Evolutionary conservation across 2,113 vertebrate genomes (phyloP).

Genomic region (Eulemur macaco): DNA sequence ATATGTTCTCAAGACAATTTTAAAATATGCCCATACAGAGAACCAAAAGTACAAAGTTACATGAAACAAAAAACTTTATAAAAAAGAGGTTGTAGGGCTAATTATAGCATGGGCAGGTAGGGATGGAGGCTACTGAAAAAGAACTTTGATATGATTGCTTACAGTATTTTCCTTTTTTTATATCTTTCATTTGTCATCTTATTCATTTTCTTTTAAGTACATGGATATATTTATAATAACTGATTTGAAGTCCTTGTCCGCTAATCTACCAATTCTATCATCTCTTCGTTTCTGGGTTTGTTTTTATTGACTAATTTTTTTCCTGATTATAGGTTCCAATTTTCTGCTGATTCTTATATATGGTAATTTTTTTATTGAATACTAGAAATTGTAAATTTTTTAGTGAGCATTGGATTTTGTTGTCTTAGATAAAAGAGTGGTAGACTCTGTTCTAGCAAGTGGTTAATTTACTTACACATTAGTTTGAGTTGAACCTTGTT

Average conservation of each 20-base stretch:
- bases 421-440: background rate
- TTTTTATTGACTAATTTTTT: background rate
- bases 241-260: background rate
- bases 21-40: background rate
- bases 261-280: background rate
- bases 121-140: background rate
- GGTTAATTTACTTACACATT: background rate
- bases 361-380: background rate
- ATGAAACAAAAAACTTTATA: background rate
- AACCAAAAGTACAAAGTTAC: background rate
- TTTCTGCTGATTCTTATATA: background rate
- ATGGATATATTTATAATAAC: background rate
- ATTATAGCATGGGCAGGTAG: background rate
- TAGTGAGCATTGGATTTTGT: background rate
- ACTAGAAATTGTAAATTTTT: background rate
- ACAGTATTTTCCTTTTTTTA: background rate
- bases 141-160: background rate
- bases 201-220: background rate
- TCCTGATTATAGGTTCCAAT: background rate
- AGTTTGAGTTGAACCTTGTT: background rate
- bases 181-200: background rate
- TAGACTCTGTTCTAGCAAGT: background rate
- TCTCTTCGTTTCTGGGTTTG: background rate
- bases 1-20: background rate
- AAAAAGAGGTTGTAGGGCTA: background rate